These are phyloP conservation scores for Amiota minor DNA, from an alignment of 2,888 invertebrate species.

Conservation along the genomic window DNA sequence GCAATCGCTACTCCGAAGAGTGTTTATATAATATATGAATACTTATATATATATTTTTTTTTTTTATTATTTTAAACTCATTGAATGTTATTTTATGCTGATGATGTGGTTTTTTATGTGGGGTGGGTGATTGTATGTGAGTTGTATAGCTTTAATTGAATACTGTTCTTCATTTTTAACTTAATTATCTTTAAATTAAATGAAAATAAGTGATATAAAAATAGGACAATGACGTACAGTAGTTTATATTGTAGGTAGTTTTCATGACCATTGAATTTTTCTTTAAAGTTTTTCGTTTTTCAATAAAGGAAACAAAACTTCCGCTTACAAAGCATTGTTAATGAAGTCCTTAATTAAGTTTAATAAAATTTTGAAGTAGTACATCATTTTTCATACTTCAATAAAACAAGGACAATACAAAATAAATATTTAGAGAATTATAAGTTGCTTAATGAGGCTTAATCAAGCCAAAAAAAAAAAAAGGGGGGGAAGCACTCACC, in stretches of 20 bases:
- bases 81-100: constrained; percentile 12
- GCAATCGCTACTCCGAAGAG: too few species aligned
- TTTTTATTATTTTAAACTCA: constrained; percentile 10
- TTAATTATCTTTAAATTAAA: constrained; percentile 56
- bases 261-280: too few species aligned
- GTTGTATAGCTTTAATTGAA: constrained; percentile 21
- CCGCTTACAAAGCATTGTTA: constrained; percentile 48
- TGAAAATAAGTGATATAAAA: constrained; percentile 53
- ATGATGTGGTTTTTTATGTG: background rate
- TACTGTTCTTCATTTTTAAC: constrained; percentile 47
- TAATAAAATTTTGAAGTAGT: constrained; percentile 25
- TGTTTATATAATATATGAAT: too few species aligned
- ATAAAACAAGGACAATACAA: background rate
- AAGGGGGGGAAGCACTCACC: background rate
- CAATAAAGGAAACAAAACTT: constrained; percentile 3
- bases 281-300: background rate
- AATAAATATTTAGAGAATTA: background rate
- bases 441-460: constrained; percentile 18
- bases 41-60: too few species aligned
- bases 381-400: constrained; percentile 19
- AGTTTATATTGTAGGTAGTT: too few species aligned
- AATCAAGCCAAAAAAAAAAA: background rate
- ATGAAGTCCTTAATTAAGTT: constrained; percentile 63
- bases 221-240: background rate
- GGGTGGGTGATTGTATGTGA: background rate